Conservation (phyloP, 2,888 invertebrate species). For the Brenthis daphne region DNA sequence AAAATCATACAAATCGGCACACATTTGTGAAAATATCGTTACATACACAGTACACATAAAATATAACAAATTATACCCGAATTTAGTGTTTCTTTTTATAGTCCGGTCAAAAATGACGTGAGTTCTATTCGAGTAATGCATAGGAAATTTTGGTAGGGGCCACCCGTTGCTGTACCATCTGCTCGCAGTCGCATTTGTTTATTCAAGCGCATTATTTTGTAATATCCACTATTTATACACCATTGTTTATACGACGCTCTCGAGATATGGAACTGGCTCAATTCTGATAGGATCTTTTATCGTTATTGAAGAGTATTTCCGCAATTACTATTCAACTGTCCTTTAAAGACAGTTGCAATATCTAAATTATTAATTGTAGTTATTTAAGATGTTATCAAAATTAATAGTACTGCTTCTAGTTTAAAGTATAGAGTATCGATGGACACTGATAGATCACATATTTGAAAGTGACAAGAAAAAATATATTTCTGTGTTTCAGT, state of each 20-base stretch:
- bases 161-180: conserved; percentile 42
- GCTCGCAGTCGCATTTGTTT: conserved; percentile 47
- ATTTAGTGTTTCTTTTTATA: too few relatives aligned
- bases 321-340: conserved; percentile 24
- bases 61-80: too few relatives aligned
- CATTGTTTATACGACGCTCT: conserved; percentile 37
- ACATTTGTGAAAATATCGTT: too few relatives aligned
- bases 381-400: not conserved
- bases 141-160: conserved; percentile 29
- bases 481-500: too few relatives aligned
- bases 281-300: conserved; percentile 32
- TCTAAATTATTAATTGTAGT: not conserved
- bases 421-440: too few relatives aligned
- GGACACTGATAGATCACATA: too few relatives aligned
- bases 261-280: conserved; percentile 30
- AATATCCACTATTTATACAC: conserved; percentile 41
- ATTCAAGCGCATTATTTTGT: conserved; percentile 43
- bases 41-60: too few relatives aligned
- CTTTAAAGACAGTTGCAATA: conserved; percentile 11
- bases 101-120: not conserved
- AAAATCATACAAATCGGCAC: too few relatives aligned
- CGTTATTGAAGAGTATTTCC: conserved; percentile 25
- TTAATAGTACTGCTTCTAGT: not conserved
- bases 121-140: not conserved
- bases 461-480: too few relatives aligned